Conservation (phyloP, 2,113 vertebrate species). For the Harpagus bidentatus region DNA sequence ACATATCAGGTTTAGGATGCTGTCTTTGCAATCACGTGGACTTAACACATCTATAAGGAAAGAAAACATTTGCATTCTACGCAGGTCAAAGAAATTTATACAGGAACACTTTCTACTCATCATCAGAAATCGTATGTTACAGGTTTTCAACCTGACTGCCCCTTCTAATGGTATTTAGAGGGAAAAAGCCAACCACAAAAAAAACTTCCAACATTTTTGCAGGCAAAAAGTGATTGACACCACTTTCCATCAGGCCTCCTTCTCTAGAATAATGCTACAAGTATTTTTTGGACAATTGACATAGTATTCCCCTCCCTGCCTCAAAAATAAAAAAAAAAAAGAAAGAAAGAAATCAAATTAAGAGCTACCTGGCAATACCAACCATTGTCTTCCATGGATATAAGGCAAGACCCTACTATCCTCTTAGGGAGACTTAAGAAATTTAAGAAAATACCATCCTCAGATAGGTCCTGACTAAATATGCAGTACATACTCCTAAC, state of each 20-base stretch:
- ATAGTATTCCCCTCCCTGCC: rapidly evolving
- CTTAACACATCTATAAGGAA: background rate
- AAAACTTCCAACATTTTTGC: background rate
- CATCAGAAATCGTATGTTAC: background rate
- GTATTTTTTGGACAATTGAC: background rate
- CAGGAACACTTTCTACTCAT: background rate
- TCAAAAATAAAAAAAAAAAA: too few species aligned
- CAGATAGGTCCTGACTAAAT: background rate
- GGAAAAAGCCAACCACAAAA: background rate
- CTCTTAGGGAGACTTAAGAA: background rate
- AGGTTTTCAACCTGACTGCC: background rate
- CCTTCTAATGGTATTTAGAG: background rate
- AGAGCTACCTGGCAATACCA: background rate
- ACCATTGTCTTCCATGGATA: background rate
- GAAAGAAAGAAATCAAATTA: background rate
- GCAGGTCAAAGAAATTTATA: background rate
- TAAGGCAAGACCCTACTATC: background rate
- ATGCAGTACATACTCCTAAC: background rate
- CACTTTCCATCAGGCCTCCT: background rate
- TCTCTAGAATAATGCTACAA: background rate
- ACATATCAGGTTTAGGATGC: background rate
- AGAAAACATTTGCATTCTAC: background rate
- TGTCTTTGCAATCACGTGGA: background rate
- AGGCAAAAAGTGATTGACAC: background rate
- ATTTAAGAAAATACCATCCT: background rate